Base-by-base conservation (phyloP, 2,797 vertebrate genomes). In the Peromyscus eremicus region DNA sequence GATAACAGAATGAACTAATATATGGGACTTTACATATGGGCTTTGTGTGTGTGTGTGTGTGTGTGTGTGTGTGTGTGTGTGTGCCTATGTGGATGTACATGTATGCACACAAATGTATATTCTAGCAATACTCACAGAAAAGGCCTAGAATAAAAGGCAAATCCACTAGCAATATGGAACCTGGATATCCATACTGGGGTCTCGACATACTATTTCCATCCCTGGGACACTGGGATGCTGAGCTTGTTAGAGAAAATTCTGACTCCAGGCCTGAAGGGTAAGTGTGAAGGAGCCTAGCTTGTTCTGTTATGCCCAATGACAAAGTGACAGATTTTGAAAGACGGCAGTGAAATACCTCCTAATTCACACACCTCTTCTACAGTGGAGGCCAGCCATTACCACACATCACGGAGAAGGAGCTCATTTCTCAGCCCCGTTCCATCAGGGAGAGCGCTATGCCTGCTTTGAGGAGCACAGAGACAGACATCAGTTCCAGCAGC, bases 311-410 rank as follows among this genome's bases (percentile, higher is more conserved):
- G 70, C 6, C 52, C 29, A 5, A 55, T 64, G 60, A 77, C 43
- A 66, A 82, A 87, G 17, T 71, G 76, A 91, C 68, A 76, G 76
- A 55, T 62, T 82, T 82, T 83, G 32, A 75, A 91, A 91, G 52
- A 93, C 66, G 60, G 21, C 5, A 29, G 6, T 29, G 64, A 93
- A 70, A 73, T n/a, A 46, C 64, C 77, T 95, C 25, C 23, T 66
- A 23, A 55, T 77, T 77, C 43, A 93, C 52, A 93, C 77, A 52
- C 62, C 19, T 68, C 86, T 91, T 87, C 66, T 62, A 25, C 46
- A 89, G 1, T 37, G n/a, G 75, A 73, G 62, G 29, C 11, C 21
- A 79, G 27, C 34, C 68, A 55, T 60, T 64, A 89, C 52, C 70
- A 43, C 29, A 62, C 27, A 27, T 71, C 12, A n/a, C 32, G 34